Evolutionary conservation across 1,140 invertebrate genomes (phyloP).

Genomic region (Papilio polyxenes): DNA sequence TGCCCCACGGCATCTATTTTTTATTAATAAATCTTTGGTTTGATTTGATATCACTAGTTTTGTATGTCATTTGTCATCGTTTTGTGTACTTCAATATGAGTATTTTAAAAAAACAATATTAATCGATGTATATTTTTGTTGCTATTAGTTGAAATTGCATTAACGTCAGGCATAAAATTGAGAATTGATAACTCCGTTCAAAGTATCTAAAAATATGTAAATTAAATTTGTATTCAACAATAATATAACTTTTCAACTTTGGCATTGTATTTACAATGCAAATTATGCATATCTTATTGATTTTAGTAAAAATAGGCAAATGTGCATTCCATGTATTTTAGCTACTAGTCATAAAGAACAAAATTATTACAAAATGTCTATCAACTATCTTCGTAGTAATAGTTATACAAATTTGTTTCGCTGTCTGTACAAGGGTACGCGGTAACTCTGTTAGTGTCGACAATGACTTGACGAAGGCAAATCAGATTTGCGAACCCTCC

Average conservation of each 20-base stretch:
- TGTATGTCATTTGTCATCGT: no score
- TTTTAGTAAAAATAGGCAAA: neutral
- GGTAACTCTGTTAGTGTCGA: conserved; percentile 69
- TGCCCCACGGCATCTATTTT: conserved; percentile 52
- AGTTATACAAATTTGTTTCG: conserved; percentile 42
- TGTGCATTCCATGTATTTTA: neutral
- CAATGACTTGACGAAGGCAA: conserved; percentile 79
- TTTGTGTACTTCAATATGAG: neutral
- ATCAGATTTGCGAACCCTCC: conserved; percentile 77
- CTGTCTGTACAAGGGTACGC: conserved; percentile 42
- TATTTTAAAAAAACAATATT: neutral
- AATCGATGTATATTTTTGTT: neutral
- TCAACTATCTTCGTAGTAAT: neutral
- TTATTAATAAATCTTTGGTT: conserved; percentile 40
- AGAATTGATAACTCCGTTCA: no score
- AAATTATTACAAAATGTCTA: neutral
- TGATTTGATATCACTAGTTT: neutral
- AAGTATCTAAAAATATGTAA: neutral
- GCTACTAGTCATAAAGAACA: neutral
- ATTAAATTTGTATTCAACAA: neutral
- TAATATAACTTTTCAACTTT: no score
- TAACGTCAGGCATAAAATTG: no score
- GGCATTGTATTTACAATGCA: no score
- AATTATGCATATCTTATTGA: neutral
- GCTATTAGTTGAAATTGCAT: no score